A percentile compares a stretch with the other conserved stretches of the same genome.
Evolutionary conservation across 2,113 vertebrate genomes (phyloP).

Genomic region (Ochotona princeps): DNA sequence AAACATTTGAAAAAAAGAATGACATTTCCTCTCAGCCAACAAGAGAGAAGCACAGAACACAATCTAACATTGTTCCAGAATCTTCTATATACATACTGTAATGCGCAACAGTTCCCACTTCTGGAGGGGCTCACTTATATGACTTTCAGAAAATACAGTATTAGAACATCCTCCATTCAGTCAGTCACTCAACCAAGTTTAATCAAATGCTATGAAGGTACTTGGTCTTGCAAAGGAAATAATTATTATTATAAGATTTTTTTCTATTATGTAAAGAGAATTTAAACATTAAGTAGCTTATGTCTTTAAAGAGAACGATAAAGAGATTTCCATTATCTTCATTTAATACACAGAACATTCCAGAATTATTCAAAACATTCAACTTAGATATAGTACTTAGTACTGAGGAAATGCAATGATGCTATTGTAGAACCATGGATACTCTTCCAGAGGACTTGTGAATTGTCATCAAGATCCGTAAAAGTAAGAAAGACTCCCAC

Average conservation of each 20-base stretch:
- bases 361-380: constrained; percentile 35
- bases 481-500: background rate
- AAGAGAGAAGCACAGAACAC: constrained; percentile 43
- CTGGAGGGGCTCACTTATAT: background rate
- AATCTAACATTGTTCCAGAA: background rate
- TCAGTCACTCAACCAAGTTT: constrained; percentile 10
- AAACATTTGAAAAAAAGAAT: constrained; percentile 40
- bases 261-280: background rate
- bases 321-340: constrained; percentile 30
- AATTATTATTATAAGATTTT: background rate
- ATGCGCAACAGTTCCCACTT: background rate
- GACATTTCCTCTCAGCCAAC: constrained; percentile 44
- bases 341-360: background rate
- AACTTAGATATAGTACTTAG: background rate
- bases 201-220: background rate
- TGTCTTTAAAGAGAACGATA: constrained; percentile 12
- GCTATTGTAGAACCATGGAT: background rate
- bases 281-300: constrained; percentile 20
- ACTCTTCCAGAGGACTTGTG: background rate
- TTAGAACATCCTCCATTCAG: background rate
- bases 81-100: background rate
- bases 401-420: constrained; percentile 26
- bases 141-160: constrained; percentile 41
- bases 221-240: background rate
- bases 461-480: background rate